Conservation (phyloP, 2,888 invertebrate species). For the Ctenicera cuprea region DNA sequence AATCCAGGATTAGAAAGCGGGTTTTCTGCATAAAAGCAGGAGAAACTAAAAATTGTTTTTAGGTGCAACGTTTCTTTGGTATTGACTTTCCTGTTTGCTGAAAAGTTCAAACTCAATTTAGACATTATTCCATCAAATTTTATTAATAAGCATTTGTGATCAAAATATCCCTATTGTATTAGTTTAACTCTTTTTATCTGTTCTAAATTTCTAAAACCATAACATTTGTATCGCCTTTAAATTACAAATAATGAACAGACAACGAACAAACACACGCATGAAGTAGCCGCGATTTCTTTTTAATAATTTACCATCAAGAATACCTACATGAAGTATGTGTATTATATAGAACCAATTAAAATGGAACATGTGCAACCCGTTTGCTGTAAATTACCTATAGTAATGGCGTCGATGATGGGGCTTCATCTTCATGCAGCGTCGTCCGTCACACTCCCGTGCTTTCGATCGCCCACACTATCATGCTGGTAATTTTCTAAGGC, state of each 20-base stretch:
- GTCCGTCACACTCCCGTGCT: conserved; percentile 21
- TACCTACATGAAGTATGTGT: conserved; percentile 20
- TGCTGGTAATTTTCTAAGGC: not conserved
- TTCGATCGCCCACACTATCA: conserved; percentile 8
- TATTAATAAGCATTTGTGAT: too few relatives aligned
- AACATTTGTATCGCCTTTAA: too few relatives aligned
- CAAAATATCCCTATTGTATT: too few relatives aligned
- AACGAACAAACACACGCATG: not conserved
- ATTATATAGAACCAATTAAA: conserved; percentile 30
- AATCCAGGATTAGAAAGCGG: too few relatives aligned
- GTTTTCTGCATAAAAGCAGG: too few relatives aligned
- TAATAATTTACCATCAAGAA: conserved; percentile 10
- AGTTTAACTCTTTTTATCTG: too few relatives aligned
- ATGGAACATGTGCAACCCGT: conserved; percentile 22
- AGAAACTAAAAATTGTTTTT: too few relatives aligned
- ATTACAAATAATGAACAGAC: not conserved
- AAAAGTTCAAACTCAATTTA: too few relatives aligned
- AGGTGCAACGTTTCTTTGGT: too few relatives aligned
- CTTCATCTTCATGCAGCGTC: conserved; percentile 18
- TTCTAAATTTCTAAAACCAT: too few relatives aligned
- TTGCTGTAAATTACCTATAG: conserved; percentile 23
- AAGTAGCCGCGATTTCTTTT: not conserved
- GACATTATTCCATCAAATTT: too few relatives aligned
- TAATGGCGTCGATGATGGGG: conserved; percentile 16
- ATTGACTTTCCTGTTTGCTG: too few relatives aligned